phyloP scores from a whole-genome alignment of 2,113 vertebrate species.

The Phainopepla nitens region DNA sequence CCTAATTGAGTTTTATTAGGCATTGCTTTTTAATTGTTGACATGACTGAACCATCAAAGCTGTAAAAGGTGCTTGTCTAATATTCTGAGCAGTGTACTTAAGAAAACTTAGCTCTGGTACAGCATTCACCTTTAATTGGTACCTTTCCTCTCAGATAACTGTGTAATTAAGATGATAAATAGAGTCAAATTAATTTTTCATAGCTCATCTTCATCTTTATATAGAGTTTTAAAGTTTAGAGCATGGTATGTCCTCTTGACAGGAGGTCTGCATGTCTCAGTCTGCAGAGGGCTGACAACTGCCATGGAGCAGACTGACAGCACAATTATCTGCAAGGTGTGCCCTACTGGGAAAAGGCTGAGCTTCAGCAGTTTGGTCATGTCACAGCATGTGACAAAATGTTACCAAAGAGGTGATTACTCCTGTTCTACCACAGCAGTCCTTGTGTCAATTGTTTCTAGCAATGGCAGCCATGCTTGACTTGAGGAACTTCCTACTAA shows the following conservation, averaged over 20 bases:
- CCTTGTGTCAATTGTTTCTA: background rate
- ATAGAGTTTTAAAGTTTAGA: background rate
- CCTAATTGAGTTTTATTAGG: background rate
- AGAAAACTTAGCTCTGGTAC: background rate
- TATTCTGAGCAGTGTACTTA: background rate
- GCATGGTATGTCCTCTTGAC: background rate
- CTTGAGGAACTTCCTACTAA: background rate
- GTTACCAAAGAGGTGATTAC: background rate
- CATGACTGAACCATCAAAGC: background rate
- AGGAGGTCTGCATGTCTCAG: background rate
- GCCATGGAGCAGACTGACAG: background rate
- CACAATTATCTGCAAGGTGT: background rate
- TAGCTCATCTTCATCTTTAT: background rate
- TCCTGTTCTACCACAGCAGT: background rate
- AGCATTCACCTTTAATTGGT: background rate
- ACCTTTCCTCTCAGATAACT: background rate
- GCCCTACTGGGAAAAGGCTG: background rate
- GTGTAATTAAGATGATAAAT: background rate
- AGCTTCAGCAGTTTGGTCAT: background rate
- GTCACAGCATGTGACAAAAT: background rate
- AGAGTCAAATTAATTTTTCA: background rate
- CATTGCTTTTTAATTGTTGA: background rate
- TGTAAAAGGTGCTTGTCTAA: background rate
- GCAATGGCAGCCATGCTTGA: background rate
- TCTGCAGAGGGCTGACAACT: background rate